Evolutionary conservation across 2,888 invertebrate species (phyloP).

Genomic region (Neoscelio sp.): DNA sequence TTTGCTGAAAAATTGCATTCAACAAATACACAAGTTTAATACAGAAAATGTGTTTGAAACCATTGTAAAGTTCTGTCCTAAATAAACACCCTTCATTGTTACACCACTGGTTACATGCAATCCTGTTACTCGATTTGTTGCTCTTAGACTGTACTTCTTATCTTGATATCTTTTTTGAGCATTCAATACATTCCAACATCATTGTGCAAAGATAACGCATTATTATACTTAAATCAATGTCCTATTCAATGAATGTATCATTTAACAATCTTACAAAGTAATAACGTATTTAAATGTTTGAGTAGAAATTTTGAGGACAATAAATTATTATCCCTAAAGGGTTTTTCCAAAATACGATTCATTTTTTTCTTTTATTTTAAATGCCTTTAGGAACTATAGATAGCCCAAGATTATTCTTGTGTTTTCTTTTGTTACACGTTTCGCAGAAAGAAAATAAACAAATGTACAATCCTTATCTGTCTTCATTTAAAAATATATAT

Average conservation of each 20-base stretch:
- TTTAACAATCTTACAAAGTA: constrained; percentile 15
- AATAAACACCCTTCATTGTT: constrained; percentile 34
- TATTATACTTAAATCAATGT: constrained; percentile 43
- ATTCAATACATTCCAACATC: constrained; percentile 37
- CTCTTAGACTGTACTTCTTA: constrained; percentile 49
- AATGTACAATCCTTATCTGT: too few species aligned
- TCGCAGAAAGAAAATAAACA: too few species aligned
- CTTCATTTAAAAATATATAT: not conserved
- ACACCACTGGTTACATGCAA: constrained; percentile 33
- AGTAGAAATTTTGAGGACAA: too few species aligned
- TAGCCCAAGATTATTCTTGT: too few species aligned
- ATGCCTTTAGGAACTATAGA: too few species aligned
- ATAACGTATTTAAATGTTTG: too few species aligned
- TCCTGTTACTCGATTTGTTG: constrained; percentile 39
- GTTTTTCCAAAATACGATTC: too few species aligned
- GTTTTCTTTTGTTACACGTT: too few species aligned
- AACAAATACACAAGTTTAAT: too few species aligned
- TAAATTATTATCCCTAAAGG: too few species aligned
- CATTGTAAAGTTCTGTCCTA: constrained; percentile 25
- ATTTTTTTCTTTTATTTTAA: constrained; percentile 5
- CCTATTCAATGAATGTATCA: constrained; percentile 32
- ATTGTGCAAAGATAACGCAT: constrained; percentile 39
- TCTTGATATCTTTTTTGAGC: constrained; percentile 55
- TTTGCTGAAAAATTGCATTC: too few species aligned
- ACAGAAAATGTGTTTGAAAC: too few species aligned